Evolutionary conservation across 1,140 invertebrate genomes (phyloP).

Genomic region (Eulimnadia texana): DNA sequence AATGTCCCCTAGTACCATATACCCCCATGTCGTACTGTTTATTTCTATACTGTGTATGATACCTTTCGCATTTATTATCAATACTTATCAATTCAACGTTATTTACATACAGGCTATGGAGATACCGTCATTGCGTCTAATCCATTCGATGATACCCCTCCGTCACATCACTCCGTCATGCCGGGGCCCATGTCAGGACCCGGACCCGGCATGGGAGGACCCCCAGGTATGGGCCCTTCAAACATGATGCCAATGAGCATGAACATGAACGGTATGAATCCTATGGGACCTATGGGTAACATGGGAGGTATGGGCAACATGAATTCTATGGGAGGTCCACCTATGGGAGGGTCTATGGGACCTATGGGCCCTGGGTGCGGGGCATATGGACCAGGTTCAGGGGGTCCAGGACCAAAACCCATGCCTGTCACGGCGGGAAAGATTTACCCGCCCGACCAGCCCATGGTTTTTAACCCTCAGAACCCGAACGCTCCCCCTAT

Average conservation of each 20-base stretch:
- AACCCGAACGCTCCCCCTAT: slow-evolving; percentile 96
- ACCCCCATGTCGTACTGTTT: too few relatives aligned
- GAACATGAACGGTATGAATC: slow-evolving; percentile 17
- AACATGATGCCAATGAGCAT: slow-evolving; percentile 21
- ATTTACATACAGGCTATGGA: slow-evolving; percentile 45
- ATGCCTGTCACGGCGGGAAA: slow-evolving; percentile 81
- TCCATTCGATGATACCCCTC: slow-evolving; percentile 83
- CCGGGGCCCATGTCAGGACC: slow-evolving; percentile 26
- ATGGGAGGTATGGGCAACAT: slow-evolving; percentile 26
- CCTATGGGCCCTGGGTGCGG: slow-evolving; percentile 31
- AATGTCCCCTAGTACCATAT: neutral
- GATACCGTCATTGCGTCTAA: slow-evolving; percentile 88
- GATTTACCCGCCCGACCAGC: slow-evolving; percentile 83
- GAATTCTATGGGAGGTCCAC: slow-evolving; percentile 24
- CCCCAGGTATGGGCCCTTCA: slow-evolving; percentile 34
- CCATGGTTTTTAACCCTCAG: slow-evolving; percentile 96
- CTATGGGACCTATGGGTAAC: slow-evolving; percentile 21
- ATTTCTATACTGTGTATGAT: too few relatives aligned
- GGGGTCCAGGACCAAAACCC: slow-evolving; percentile 38
- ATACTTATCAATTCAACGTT: neutral
- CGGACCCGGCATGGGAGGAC: slow-evolving; percentile 33
- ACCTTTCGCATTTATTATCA: too few relatives aligned
- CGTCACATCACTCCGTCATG: slow-evolving; percentile 32
- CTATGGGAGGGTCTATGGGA: slow-evolving; percentile 7
- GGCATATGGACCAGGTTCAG: slow-evolving; percentile 22